Conservation (phyloP, 2,113 vertebrate species). For the Pungitius pungitius region DNA sequence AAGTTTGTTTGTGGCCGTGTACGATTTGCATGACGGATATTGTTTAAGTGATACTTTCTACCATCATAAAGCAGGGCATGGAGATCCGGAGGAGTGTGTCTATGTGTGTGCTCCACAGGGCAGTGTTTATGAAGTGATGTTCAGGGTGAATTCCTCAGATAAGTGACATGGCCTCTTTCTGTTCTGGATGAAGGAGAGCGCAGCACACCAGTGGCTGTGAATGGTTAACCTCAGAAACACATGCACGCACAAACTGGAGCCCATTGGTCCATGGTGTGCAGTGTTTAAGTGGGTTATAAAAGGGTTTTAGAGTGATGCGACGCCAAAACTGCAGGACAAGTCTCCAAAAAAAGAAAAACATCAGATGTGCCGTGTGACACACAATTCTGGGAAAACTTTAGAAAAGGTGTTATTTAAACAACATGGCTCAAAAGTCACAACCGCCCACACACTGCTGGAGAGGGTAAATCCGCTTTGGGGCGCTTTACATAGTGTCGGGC, state of each 20-base stretch:
- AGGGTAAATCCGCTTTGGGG: conserved; percentile 58
- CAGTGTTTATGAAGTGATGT: conserved; percentile 76
- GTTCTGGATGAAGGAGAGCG: conserved; percentile 38
- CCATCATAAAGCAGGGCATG: conserved; percentile 17
- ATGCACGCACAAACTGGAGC: conserved; percentile 13
- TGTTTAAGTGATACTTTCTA: conserved; percentile 45
- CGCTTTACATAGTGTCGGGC: conserved; percentile 62
- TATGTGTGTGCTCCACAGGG: conserved; percentile 60
- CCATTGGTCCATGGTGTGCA: neutral
- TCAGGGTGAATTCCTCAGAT: conserved; percentile 77
- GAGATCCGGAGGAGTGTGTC: conserved; percentile 4
- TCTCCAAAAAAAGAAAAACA: conserved; percentile 2
- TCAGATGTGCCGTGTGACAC: neutral
- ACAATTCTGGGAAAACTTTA: neutral
- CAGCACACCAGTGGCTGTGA: conserved; percentile 39
- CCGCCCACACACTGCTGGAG: conserved; percentile 4
- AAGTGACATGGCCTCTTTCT: conserved; percentile 68
- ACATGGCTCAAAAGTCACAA: conserved; percentile 32
- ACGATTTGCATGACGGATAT: conserved; percentile 33
- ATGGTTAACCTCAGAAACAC: conserved; percentile 56
- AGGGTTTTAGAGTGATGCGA: neutral
- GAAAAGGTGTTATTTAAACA: conserved; percentile 20
- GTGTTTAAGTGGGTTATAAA: conserved; percentile 1
- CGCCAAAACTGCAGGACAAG: neutral
- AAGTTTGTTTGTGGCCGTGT: conserved; percentile 30